Percentiles rank a stretch among this genome's conserved stretches.
Evolutionary conservation across 2,797 vertebrate species (phyloP).

Genomic region (Characodon lateralis): DNA sequence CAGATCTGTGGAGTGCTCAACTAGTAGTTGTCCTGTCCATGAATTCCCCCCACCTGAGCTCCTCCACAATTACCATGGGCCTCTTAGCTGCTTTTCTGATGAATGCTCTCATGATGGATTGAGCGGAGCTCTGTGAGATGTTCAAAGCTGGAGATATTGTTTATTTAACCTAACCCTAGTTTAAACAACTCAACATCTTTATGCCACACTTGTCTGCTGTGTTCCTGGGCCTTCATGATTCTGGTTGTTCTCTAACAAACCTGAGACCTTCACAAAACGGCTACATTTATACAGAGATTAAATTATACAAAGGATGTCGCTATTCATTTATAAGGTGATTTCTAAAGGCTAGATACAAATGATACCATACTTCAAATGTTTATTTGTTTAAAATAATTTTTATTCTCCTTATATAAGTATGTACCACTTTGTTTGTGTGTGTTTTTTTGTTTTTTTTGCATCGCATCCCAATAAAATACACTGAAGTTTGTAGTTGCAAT

Average conservation of each 20-base stretch:
- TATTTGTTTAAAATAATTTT: neutral
- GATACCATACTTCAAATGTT: neutral
- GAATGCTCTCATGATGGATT: neutral
- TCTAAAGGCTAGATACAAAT: neutral
- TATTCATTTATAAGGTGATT: neutral
- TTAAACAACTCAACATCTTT: neutral
- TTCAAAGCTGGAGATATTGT: neutral
- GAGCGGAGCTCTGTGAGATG: neutral
- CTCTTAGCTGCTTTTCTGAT: neutral
- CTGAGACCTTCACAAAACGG: neutral
- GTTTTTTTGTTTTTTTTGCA: neutral
- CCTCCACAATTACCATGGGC: neutral
- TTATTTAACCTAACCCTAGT: neutral
- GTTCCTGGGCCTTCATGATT: no score
- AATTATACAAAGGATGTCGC: neutral
- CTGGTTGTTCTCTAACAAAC: neutral
- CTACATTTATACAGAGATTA: neutral
- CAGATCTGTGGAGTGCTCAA: neutral
- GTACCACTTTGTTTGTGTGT: neutral
- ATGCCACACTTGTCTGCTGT: neutral
- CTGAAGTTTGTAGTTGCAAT: neutral
- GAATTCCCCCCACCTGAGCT: neutral
- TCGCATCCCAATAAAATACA: neutral
- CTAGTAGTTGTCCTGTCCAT: neutral
- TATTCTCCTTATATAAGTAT: neutral